phyloP scores from a whole-genome alignment of 2,113 vertebrate species.

The Pholis gunnellus region DNA sequence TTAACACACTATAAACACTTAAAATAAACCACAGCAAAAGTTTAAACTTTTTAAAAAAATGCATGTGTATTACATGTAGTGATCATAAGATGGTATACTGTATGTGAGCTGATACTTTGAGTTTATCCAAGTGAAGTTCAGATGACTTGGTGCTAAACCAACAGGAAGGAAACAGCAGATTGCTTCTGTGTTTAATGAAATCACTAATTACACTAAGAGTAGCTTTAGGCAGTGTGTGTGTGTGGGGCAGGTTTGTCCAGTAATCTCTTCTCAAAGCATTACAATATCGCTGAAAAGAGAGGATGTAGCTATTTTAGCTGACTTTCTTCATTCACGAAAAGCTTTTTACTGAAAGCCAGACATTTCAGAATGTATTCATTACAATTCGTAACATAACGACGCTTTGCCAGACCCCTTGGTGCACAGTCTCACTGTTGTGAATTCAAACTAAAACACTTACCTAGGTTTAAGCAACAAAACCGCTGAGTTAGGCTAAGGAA shows the following conservation, averaged over 20 bases:
- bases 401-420: no score
- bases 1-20: not conserved
- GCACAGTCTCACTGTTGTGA: not conserved
- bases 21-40: conserved; percentile 12
- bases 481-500: not conserved
- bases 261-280: not conserved
- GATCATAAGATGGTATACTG: not conserved
- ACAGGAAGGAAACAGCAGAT: not conserved
- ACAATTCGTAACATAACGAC: no score
- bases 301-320: not conserved
- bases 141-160: not conserved
- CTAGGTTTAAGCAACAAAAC: not conserved
- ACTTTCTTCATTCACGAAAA: conserved; percentile 5
- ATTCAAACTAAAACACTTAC: not conserved
- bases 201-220: conserved; percentile 1
- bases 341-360: not conserved
- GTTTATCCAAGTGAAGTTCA: not conserved
- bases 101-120: not conserved
- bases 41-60: not conserved
- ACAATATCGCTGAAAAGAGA: conserved; percentile 1
- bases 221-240: not conserved
- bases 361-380: not conserved
- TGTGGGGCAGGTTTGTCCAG: not conserved
- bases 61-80: not conserved
- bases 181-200: conserved; percentile 22